Conservation (phyloP, 2,113 vertebrate species). For the Osmerus mordax region DNA sequence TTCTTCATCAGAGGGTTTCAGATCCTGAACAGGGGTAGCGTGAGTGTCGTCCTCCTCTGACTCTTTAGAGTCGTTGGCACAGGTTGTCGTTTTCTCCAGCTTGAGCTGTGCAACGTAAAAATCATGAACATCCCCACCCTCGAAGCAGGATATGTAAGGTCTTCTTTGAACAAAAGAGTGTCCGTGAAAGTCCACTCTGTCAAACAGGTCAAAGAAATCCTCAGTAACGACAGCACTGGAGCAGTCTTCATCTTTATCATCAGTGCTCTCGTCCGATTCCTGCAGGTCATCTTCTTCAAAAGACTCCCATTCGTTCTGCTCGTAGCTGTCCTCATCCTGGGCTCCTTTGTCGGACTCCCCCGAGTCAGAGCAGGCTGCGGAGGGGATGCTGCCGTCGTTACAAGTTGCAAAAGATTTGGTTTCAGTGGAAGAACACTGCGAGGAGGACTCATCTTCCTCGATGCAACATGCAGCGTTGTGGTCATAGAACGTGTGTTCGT, state of each 20-base stretch:
- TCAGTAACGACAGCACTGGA: constrained; percentile 28
- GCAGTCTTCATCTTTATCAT: constrained; percentile 22
- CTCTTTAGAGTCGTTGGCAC: too few species aligned
- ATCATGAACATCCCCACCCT: constrained; percentile 61
- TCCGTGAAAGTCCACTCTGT: constrained; percentile 41
- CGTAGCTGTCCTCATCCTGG: constrained; percentile 60
- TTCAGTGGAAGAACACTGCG: constrained; percentile 58
- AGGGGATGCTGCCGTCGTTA: constrained; percentile 40
- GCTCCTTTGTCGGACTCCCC: constrained; percentile 53
- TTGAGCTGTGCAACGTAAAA: constrained; percentile 40
- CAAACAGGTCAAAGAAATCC: constrained; percentile 61
- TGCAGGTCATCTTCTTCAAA: constrained; percentile 52
- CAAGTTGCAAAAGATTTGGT: constrained; percentile 60
- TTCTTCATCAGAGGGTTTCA: constrained; percentile 15
- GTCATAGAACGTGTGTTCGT: not conserved
- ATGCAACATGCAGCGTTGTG: constrained; percentile 20
- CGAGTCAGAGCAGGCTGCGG: constrained; percentile 42
- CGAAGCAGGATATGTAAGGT: constrained; percentile 63
- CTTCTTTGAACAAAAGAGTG: constrained; percentile 29
- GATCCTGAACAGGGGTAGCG: too few species aligned
- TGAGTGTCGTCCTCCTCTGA: too few species aligned
- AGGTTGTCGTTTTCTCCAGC: too few species aligned
- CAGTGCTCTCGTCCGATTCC: not conserved
- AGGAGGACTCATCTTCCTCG: constrained; percentile 50
- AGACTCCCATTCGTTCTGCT: constrained; percentile 60